A percentile compares a stretch with the other conserved stretches of the same genome.
phyloP scores from a whole-genome alignment of 2,888 invertebrate genomes.

The Apodemia duryi region DNA sequence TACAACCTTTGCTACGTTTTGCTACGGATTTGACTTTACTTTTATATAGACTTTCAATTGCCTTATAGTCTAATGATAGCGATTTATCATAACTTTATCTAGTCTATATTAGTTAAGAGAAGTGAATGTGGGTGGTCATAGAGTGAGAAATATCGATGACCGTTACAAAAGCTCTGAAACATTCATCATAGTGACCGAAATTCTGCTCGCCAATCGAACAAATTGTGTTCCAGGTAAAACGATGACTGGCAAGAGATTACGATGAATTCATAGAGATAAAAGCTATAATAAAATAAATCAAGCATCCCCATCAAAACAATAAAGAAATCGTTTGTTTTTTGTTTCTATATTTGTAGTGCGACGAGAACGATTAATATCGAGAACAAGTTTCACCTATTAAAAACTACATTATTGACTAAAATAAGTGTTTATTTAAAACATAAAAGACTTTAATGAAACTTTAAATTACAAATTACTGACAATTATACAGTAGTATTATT shows the following conservation, averaged over 20 bases:
- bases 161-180: not conserved
- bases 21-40: too few relatives aligned
- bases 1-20: too few relatives aligned
- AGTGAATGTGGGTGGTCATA: too few relatives aligned
- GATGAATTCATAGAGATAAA: not conserved
- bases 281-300: not conserved
- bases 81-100: too few relatives aligned
- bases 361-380: not conserved
- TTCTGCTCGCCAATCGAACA: not conserved
- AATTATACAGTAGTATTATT: too few relatives aligned
- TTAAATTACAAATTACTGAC: too few relatives aligned
- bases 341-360: not conserved
- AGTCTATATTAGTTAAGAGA: too few relatives aligned
- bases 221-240: not conserved
- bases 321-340: not conserved
- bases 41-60: too few relatives aligned
- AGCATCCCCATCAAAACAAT: conserved; percentile 1
- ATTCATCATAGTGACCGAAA: not conserved
- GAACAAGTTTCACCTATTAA: not conserved
- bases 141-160: not conserved
- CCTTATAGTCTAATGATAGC: too few relatives aligned
- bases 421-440: not conserved
- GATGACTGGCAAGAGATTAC: too few relatives aligned
- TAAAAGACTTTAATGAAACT: too few relatives aligned
- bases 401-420: not conserved